A percentile compares a stretch with the other conserved stretches of the same genome.
Evolutionary conservation across 2,113 vertebrate species (phyloP).

Genomic region (Hemiprocne comata): DNA sequence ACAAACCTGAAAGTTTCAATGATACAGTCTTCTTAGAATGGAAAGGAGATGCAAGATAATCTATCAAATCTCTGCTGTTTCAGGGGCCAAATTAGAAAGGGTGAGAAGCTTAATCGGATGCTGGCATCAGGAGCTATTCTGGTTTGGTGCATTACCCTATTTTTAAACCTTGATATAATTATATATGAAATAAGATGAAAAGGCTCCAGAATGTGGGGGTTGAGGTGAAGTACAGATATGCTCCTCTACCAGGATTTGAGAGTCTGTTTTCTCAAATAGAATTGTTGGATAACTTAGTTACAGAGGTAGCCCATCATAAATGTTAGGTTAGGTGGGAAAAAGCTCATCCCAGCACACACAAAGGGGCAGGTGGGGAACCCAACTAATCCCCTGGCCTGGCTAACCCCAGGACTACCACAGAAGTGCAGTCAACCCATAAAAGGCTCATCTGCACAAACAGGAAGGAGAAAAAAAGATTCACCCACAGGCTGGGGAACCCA

Average conservation of each 20-base stretch:
- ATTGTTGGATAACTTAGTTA: background rate
- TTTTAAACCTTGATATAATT: slow-evolving; percentile 13
- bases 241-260: background rate
- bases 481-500: background rate
- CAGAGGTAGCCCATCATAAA: background rate
- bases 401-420: background rate
- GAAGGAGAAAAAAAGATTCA: background rate
- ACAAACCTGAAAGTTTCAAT: slow-evolving; percentile 10
- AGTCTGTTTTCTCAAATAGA: background rate
- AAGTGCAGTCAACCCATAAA: background rate
- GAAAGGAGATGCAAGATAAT: slow-evolving; percentile 41
- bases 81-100: background rate
- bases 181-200: background rate
- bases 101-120: slow-evolving; percentile 21
- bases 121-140: background rate
- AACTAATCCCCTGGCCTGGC: background rate
- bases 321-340: background rate
- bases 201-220: background rate
- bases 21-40: slow-evolving; percentile 5
- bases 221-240: background rate
- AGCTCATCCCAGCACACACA: background rate
- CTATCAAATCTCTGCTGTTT: slow-evolving; percentile 42
- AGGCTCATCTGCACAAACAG: background rate
- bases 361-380: background rate
- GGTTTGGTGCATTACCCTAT: background rate